These are phyloP conservation scores for Alosa alosa DNA, from an alignment of 2,113 vertebrate genomes.

Conservation along the genomic window DNA sequence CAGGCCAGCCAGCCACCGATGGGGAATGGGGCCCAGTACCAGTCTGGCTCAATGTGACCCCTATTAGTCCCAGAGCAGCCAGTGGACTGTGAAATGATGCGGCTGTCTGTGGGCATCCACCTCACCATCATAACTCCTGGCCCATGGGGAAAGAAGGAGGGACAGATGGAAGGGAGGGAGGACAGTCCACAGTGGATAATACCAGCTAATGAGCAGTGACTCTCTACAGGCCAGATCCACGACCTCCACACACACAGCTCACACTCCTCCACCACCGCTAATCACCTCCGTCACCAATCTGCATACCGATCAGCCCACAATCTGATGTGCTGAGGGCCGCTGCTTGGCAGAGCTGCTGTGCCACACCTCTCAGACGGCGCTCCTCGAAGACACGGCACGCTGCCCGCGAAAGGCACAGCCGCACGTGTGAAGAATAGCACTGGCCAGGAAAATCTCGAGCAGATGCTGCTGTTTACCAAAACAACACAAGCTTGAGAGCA, in stretches of 20 bases:
- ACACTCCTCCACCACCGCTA: not conserved
- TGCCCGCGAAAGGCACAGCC: too few species aligned
- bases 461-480: not conserved
- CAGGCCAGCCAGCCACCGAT: conserved; percentile 27
- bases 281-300: not conserved
- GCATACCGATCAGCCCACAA: not conserved
- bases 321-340: not conserved
- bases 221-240: not conserved
- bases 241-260: not conserved
- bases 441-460: too few species aligned
- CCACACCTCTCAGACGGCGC: not conserved
- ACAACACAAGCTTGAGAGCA: not conserved
- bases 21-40: conserved; percentile 44
- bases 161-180: conserved; percentile 2
- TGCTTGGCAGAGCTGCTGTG: not conserved
- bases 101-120: conserved; percentile 3
- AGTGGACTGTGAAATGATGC: conserved; percentile 66
- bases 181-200: conserved; percentile 19
- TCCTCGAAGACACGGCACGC: too few species aligned
- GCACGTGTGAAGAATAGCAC: too few species aligned
- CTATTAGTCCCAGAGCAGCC: conserved; percentile 60
- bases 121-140: conserved; percentile 30
- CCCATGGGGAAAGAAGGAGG: conserved; percentile 23
- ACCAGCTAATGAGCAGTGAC: conserved; percentile 44
- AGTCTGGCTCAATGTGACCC: conserved; percentile 67